Evolutionary conservation across 1,140 invertebrate genomes (phyloP).

Genomic region (Rhyacophila brunnea): DNA sequence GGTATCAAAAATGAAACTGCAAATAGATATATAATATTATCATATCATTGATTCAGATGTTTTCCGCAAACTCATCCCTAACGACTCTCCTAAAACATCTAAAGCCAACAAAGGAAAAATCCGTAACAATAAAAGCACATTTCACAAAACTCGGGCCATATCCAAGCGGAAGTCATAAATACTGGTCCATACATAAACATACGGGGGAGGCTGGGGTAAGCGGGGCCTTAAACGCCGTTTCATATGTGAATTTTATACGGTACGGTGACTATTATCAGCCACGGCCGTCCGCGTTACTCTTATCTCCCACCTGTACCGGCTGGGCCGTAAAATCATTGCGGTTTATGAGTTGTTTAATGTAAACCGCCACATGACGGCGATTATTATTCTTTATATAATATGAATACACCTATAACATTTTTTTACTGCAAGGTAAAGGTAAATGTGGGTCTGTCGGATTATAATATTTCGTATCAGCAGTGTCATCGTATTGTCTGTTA

Average conservation of each 20-base stretch:
- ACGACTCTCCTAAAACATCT: constrained; percentile 8
- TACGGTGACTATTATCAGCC: constrained; percentile 33
- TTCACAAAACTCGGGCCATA: constrained; percentile 20
- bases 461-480: too few species aligned
- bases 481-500: too few species aligned
- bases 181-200: constrained; percentile 35
- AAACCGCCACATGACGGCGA: too few species aligned
- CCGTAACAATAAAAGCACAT: constrained; percentile 28
- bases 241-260: constrained; percentile 36
- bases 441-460: too few species aligned
- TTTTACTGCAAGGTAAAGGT: too few species aligned
- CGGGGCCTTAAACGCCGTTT: constrained; percentile 33
- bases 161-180: constrained; percentile 35
- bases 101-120: constrained; percentile 29
- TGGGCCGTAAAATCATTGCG: neutral
- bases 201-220: constrained; percentile 13
- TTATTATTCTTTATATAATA: too few species aligned
- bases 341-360: too few species aligned
- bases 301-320: constrained; percentile 19
- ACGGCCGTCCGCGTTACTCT: constrained; percentile 12
- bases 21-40: too few species aligned
- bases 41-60: too few species aligned
- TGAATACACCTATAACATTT: too few species aligned
- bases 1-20: too few species aligned
- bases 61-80: constrained; percentile 5